phyloP scores from a whole-genome alignment of 1,140 invertebrate genomes.

The Drosophila kohkoa region DNA sequence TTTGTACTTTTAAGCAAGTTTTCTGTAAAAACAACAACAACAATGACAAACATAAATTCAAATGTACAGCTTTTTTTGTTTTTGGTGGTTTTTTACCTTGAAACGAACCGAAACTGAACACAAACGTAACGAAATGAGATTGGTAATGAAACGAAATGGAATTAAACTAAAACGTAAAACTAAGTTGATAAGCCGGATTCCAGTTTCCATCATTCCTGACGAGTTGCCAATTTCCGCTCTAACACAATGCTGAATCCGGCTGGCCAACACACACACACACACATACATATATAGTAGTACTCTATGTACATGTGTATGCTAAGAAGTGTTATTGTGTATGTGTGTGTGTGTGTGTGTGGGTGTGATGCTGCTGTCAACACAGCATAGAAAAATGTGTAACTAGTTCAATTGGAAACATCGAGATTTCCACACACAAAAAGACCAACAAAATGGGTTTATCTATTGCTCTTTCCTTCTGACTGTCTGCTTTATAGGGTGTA shows the following conservation, averaged over 20 bases:
- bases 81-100: conserved; percentile 2
- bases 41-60: conserved; percentile 76
- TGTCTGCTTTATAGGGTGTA: conserved; percentile 6
- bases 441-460: conserved; percentile 56
- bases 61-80: conserved; percentile 29
- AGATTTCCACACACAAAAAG: conserved; percentile 62
- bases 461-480: conserved; percentile 29
- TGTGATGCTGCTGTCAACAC: conserved; percentile 37
- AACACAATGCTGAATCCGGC: conserved; percentile 14
- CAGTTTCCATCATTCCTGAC: conserved; percentile 25
- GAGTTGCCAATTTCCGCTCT: conserved; percentile 8
- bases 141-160: conserved; percentile 1
- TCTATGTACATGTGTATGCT: conserved; percentile 22
- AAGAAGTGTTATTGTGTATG: not conserved
- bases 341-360: conserved; percentile 25
- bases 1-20: conserved; percentile 81
- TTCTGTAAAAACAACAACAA: conserved; percentile 81
- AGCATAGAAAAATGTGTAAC: conserved; percentile 62
- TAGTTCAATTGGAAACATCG: conserved; percentile 81
- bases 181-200: conserved; percentile 27
- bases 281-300: not conserved
- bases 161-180: conserved; percentile 14
- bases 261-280: conserved; percentile 49
- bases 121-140: conserved; percentile 18
- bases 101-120: conserved; percentile 13